Percentiles rank a stretch among this genome's conserved stretches.
phyloP scores from a whole-genome alignment of 2,888 invertebrate species.

The Caenorhabditis panamensis region DNA sequence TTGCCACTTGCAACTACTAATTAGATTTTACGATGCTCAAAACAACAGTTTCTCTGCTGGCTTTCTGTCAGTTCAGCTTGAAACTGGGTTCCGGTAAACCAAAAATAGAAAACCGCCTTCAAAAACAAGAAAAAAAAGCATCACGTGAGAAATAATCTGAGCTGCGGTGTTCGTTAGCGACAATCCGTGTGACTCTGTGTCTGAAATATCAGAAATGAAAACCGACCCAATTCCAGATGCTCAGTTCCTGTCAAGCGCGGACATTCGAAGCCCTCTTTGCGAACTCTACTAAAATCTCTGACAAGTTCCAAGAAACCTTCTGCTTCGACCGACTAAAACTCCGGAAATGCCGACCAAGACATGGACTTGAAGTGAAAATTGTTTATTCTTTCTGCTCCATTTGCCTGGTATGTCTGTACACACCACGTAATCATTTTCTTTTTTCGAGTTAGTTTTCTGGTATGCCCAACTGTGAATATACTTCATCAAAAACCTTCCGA shows the following conservation, averaged over 20 bases:
- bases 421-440: conserved; percentile 1
- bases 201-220: conserved; percentile 7
- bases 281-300: conserved; percentile 74
- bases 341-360: conserved; percentile 10
- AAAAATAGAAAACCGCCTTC: neutral
- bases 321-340: conserved; percentile 30
- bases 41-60: too few relatives aligned
- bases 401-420: neutral
- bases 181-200: neutral
- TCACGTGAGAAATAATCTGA: neutral
- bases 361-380: neutral
- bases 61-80: too few relatives aligned
- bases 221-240: conserved; percentile 50
- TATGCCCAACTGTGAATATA: neutral
- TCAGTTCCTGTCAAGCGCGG: conserved; percentile 69
- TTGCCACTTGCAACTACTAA: too few relatives aligned
- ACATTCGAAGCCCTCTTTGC: conserved; percentile 73
- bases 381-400: conserved; percentile 4
- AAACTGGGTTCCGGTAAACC: too few relatives aligned
- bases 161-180: neutral
- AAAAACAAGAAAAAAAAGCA: neutral
- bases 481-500: neutral
- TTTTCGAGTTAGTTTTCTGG: neutral
- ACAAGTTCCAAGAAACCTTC: conserved; percentile 64
- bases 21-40: too few relatives aligned